phyloP scores from a whole-genome alignment of 2,797 vertebrate genomes.

The Cyprinodon diabolis region DNA sequence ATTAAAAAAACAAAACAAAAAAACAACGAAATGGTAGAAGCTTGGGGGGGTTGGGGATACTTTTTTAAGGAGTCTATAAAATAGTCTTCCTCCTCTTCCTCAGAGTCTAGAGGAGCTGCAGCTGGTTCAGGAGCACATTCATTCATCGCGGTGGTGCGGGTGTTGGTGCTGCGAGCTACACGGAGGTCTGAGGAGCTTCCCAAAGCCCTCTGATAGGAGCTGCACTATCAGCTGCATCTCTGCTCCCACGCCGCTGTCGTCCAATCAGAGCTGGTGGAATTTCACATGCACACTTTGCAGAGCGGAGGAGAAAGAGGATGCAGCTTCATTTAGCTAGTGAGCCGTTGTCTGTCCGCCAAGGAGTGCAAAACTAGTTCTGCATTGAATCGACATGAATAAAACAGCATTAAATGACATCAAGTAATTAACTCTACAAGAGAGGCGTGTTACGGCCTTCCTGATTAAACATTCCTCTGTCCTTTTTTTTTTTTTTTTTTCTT shows the following conservation, averaged over 20 bases:
- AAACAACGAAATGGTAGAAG: conserved; percentile 43
- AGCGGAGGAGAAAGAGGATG: conserved; percentile 68
- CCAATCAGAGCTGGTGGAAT: conserved; percentile 67
- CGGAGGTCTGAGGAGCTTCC: conserved; percentile 31
- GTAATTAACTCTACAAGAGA: conserved; percentile 76
- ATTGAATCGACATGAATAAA: conserved; percentile 80
- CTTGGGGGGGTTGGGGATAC: conserved; percentile 24
- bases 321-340: conserved; percentile 65
- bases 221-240: conserved; percentile 48
- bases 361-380: conserved; percentile 82
- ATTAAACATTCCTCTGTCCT: conserved; percentile 74
- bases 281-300: conserved; percentile 61
- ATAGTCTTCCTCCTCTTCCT: conserved; percentile 62
- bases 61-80: conserved; percentile 42
- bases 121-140: conserved; percentile 47
- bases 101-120: conserved; percentile 36
- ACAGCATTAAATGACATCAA: conserved; percentile 82
- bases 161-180: conserved; percentile 31
- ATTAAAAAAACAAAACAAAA: conserved; percentile 37
- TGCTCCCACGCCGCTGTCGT: conserved; percentile 59
- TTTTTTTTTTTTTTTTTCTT: neutral
- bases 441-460: conserved; percentile 63
- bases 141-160: conserved; percentile 19
- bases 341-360: conserved; percentile 60
- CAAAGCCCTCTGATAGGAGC: conserved; percentile 65